These are phyloP conservation scores for Tortricodes alternella DNA, from an alignment of 2,888 invertebrate genomes.

Conservation along the genomic window DNA sequence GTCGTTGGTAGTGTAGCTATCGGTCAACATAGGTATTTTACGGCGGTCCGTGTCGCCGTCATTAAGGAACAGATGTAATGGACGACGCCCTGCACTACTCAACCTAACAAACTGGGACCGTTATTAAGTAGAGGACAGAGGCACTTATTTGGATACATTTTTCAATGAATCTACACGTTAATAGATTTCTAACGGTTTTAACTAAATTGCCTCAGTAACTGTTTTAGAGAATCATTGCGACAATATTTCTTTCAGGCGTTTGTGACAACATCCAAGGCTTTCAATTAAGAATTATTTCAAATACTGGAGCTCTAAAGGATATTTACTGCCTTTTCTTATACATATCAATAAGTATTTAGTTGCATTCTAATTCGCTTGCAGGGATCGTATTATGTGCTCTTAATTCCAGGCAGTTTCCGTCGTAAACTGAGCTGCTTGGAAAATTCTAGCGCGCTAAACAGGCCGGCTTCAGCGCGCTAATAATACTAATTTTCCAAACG, in stretches of 20 bases:
- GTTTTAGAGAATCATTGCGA: not conserved
- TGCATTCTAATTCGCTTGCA: too few relatives aligned
- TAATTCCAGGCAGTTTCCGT: too few relatives aligned
- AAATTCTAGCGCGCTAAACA: too few relatives aligned
- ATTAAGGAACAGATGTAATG: constrained; percentile 7
- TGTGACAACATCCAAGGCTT: too few relatives aligned
- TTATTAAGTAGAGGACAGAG: not conserved
- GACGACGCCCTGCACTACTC: not conserved
- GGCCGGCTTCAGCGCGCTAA: too few relatives aligned
- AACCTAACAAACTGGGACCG: not conserved
- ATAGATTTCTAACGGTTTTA: not conserved
- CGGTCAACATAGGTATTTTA: constrained; percentile 18
- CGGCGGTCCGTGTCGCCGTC: constrained; percentile 16
- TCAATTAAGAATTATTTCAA: too few relatives aligned
- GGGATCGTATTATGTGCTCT: too few relatives aligned
- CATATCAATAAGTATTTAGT: too few relatives aligned
- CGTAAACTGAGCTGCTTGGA: too few relatives aligned
- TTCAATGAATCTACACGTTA: not conserved
- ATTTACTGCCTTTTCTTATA: too few relatives aligned
- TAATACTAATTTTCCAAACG: too few relatives aligned
- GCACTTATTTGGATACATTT: not conserved
- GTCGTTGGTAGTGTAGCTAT: constrained; percentile 1
- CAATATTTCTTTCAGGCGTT: not conserved
- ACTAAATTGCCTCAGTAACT: not conserved
- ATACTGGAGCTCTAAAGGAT: too few relatives aligned